A percentile compares a stretch with the other conserved stretches of the same genome.
These are phyloP conservation scores for Megaustenia siamemsis DNA, from an alignment of 2,888 invertebrate genomes.

Conservation along the genomic window DNA sequence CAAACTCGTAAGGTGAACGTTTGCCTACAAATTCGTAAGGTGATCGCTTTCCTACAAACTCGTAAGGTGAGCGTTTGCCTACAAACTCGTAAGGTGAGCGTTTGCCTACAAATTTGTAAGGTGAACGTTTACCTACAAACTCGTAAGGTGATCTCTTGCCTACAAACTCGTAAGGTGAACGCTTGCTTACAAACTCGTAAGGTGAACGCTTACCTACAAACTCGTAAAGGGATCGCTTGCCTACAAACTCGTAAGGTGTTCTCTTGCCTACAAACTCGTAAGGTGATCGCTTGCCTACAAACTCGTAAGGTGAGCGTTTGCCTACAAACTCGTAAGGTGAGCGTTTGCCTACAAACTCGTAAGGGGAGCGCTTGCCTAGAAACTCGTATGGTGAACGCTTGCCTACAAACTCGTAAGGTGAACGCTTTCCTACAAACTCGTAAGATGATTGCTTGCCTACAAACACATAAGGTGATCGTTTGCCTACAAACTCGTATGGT, in stretches of 20 bases:
- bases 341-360: conserved; percentile 33
- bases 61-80: conserved; percentile 18
- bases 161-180: conserved; percentile 23
- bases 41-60: conserved; percentile 23
- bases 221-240: background rate
- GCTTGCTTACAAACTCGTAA: conserved; percentile 34
- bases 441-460: conserved; percentile 18
- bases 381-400: conserved; percentile 28
- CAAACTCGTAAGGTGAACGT: conserved; percentile 4
- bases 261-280: conserved; percentile 39
- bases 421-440: conserved; percentile 25
- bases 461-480: conserved; percentile 21
- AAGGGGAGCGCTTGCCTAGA: conserved; percentile 16
- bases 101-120: conserved; percentile 34
- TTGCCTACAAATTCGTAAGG: conserved; percentile 35
- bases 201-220: conserved; percentile 31
- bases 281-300: too few relatives aligned
- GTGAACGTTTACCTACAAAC: conserved; percentile 16
- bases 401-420: conserved; percentile 27
- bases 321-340: too few relatives aligned
- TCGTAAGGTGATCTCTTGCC: conserved; percentile 22
- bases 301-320: too few relatives aligned
- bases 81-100: conserved; percentile 22
- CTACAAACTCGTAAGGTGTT: conserved; percentile 17
- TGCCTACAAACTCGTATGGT: conserved; percentile 31